phyloP scores from a whole-genome alignment of 2,113 vertebrate genomes.

The Myanophis thanlyinensis region DNA sequence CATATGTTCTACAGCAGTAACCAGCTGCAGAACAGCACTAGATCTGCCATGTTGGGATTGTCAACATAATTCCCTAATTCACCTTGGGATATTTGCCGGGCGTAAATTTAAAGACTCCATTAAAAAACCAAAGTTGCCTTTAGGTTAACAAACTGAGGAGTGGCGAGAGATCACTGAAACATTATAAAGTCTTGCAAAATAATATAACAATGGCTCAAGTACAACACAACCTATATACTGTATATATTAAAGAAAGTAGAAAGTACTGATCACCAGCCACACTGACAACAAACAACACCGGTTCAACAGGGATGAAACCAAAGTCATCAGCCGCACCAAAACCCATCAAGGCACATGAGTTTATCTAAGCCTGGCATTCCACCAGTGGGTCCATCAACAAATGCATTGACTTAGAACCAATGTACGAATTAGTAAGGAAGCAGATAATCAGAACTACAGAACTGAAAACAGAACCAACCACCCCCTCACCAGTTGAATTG shows the following conservation, averaged over 20 bases:
- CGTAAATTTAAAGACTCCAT: not conserved
- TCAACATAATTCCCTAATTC: not conserved
- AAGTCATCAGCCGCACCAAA: not conserved
- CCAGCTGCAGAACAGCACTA: constrained; percentile 38
- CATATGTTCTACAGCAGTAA: constrained; percentile 19
- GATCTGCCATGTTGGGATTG: not conserved
- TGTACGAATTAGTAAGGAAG: not conserved
- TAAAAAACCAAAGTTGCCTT: not conserved
- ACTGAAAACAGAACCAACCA: not conserved
- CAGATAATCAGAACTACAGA: not conserved
- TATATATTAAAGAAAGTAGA: not conserved
- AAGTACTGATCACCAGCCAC: not conserved
- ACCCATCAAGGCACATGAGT: not conserved
- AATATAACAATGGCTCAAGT: not conserved
- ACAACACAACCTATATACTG: not conserved
- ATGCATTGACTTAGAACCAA: not conserved
- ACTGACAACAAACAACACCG: not conserved
- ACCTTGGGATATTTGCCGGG: not conserved
- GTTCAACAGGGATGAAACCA: not conserved
- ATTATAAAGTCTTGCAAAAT: not conserved
- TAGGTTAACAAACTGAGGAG: not conserved
- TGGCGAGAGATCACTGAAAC: not conserved
- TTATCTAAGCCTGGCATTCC: not conserved
- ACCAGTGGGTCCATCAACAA: not conserved
- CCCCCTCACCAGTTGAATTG: not conserved